These are phyloP conservation scores for rat (Rattus norvegicus) DNA, from an alignment of 2,113 vertebrate genomes.

Conservation along the genomic window GRCr8 NC_086022.1:140141501-140142000, in stretches of 20 bases:
- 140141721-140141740: no score
- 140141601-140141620: background rate
- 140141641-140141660: background rate
- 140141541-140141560: background rate
- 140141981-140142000: background rate
- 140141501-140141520: background rate
- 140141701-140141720: background rate
- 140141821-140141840: background rate
- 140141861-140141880: background rate
- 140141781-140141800: background rate
- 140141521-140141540: accelerated
- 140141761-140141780: background rate
- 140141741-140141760: background rate
- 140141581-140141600: background rate
- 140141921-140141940: no score
- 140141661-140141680: background rate
- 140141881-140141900: background rate
- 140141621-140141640: background rate
- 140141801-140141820: background rate
- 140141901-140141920: background rate
- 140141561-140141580: background rate
- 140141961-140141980: no score
- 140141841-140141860: background rate
- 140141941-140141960: no score
- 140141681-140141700: background rate